Evolutionary conservation across 1,140 invertebrate species (phyloP).

Genomic region (Lamellibrachia luymesi): DNA sequence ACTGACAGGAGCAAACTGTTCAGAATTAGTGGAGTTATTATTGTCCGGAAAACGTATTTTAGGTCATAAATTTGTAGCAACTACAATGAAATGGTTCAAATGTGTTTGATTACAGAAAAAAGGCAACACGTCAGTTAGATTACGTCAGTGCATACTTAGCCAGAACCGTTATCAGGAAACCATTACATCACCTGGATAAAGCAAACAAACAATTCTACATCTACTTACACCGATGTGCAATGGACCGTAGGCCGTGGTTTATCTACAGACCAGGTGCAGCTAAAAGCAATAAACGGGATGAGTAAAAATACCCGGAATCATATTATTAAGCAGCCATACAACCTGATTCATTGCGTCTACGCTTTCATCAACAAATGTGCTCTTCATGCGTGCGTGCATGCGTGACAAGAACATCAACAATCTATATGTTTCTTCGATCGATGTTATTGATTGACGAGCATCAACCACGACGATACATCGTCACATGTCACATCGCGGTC

Average conservation of each 20-base stretch:
- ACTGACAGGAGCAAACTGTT: no score
- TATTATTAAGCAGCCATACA: background rate
- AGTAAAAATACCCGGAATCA: background rate
- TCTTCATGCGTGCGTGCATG: background rate
- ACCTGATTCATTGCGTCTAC: background rate
- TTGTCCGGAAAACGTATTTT: no score
- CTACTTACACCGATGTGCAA: background rate
- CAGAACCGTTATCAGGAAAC: background rate
- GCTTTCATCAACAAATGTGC: background rate
- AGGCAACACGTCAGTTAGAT: no score
- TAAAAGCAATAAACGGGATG: background rate
- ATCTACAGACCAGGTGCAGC: background rate
- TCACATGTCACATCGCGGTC: background rate
- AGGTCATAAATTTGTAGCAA: no score
- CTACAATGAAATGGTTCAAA: no score
- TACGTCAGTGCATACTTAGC: background rate
- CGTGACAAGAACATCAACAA: background rate
- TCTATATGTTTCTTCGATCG: background rate
- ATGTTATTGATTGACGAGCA: background rate
- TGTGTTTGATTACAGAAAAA: no score
- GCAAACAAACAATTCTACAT: background rate
- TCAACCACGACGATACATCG: background rate
- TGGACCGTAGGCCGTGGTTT: background rate
- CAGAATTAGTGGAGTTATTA: no score
- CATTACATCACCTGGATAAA: background rate